Evolutionary conservation across 2,888 invertebrate genomes (phyloP), one percentile per base, ranked within the genome.

Genomic region (Polydesmus complanatus): DNA sequence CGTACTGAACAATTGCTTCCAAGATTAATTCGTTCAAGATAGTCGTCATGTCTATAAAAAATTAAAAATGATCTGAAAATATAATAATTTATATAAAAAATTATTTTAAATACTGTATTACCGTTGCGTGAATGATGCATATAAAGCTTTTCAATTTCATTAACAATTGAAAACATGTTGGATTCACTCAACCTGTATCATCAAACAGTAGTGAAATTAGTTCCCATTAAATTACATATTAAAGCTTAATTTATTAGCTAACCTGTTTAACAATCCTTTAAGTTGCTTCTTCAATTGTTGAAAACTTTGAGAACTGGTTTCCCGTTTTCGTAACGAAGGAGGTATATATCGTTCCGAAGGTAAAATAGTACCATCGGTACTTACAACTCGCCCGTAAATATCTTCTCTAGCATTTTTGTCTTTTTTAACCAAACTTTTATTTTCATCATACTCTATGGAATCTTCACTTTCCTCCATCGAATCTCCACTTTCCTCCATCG

Each of bases 301-400:
- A 27, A 87, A 69, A 63, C 84, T 65, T 69, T 78, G 78, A 64
- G 81, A 76, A 70, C 73, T 64, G 50, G 73, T 71, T 65, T 76
- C 67, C 68, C 78, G 67, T 37, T 80, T 79, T 67, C 90, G 79
- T 65, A 85, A 78, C 67, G 85, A 89, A 27, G 94, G 94, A 14
- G 93, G 91, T 63, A 93, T 73, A 69, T 94, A 94, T 65, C 84
- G 84, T 2, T 79, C 79, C 27, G 68, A 64, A 54, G 66, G 62
- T 18, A 93, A 75, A 65, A 94, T 72, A 71, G 86, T 84, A 1
- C 95, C 95, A 67, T 85, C 79, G 68, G 83, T 82, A 70, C 87
- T 86, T 66, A 90, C 79, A 67, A 85, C 80, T 62, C 94, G 79
- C 0, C 95, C 95, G 75, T 96, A 95, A 71, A 96, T 95, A 76